Evolutionary conservation across 1,140 invertebrate genomes (phyloP).

Genomic region (Asobara japonica): DNA sequence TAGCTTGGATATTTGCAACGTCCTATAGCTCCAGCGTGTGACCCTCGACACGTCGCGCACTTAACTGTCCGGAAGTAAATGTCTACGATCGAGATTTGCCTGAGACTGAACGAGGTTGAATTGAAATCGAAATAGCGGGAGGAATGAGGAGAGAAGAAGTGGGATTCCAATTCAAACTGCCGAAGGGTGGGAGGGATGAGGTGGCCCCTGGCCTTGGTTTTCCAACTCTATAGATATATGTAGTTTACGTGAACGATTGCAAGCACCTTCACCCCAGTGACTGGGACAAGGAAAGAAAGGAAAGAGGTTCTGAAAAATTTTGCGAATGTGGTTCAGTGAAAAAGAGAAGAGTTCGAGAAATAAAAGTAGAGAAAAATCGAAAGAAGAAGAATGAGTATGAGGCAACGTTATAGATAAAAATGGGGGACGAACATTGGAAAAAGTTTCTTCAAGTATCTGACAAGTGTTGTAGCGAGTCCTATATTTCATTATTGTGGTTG

Average conservation of each 20-base stretch:
- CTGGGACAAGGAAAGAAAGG: neutral
- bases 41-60: conserved; percentile 35
- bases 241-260: neutral
- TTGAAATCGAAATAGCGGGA: conserved; percentile 19
- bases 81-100: conserved; percentile 35
- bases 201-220: neutral
- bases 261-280: conserved; percentile 2
- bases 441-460: neutral
- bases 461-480: neutral
- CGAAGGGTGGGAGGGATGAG: neutral
- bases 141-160: neutral
- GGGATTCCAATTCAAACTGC: conserved; percentile 14
- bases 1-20: conserved; percentile 15
- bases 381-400: neutral
- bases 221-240: neutral
- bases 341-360: neutral
- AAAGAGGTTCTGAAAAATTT: neutral
- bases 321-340: neutral
- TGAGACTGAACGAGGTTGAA: conserved; percentile 1
- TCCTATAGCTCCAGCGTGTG: conserved; percentile 2
- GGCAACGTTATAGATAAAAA: neutral
- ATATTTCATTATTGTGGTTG: conserved; percentile 5
- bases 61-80: conserved; percentile 41
- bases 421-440: neutral
- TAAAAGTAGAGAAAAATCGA: neutral